These are phyloP conservation scores for Schizaphis graminum DNA, from an alignment of 2,888 invertebrate species.

Conservation along the genomic window DNA sequence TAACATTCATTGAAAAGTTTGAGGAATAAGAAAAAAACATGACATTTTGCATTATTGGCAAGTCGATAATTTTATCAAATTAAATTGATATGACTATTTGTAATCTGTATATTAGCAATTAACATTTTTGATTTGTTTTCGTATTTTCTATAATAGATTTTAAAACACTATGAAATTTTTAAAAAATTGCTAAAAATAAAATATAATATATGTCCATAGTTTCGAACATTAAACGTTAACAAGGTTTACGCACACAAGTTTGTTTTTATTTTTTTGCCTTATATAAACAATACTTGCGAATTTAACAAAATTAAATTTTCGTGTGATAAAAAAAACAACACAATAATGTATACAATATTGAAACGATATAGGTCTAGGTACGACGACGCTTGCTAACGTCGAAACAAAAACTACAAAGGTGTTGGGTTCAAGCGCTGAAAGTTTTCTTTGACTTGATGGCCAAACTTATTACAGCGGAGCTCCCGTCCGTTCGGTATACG, in stretches of 20 bases:
- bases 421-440: background rate
- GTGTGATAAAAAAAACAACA: background rate
- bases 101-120: background rate
- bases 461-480: background rate
- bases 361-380: background rate
- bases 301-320: background rate
- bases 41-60: background rate
- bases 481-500: background rate
- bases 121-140: background rate
- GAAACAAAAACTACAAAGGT: background rate
- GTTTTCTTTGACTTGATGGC: constrained; percentile 7
- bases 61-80: background rate
- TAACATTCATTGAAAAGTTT: background rate
- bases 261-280: background rate
- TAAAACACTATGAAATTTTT: background rate
- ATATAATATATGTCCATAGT: background rate
- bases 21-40: background rate
- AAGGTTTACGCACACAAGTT: background rate
- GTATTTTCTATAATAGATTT: background rate
- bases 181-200: background rate
- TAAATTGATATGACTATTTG: background rate
- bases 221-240: background rate
- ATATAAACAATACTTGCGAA: background rate
- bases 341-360: background rate
- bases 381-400: background rate